Evolutionary conservation across 2,888 invertebrate species (phyloP).

Genomic region (Nipponacmea schrenckii): DNA sequence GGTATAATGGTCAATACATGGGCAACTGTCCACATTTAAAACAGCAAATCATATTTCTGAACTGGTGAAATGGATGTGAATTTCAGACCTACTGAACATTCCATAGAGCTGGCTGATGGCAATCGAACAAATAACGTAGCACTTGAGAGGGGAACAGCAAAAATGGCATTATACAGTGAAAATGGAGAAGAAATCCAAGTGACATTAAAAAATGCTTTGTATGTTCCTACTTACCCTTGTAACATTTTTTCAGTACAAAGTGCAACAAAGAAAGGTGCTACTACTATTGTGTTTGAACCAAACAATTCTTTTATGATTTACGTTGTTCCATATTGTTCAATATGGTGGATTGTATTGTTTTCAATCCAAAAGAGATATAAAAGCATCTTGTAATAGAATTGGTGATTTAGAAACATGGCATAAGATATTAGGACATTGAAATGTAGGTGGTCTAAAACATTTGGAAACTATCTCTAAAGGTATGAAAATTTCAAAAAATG

Average conservation of each 20-base stretch:
- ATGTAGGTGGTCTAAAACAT: too few species aligned
- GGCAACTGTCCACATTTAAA: too few species aligned
- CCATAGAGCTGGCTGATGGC: constrained; percentile 37
- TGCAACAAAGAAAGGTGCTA: constrained; percentile 28
- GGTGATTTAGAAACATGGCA: constrained; percentile 7
- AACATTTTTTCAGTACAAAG: constrained; percentile 39
- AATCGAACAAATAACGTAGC: constrained; percentile 26
- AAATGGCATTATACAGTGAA: constrained; percentile 18
- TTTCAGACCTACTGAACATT: constrained; percentile 28
- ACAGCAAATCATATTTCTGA: too few species aligned
- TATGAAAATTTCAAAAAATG: neutral
- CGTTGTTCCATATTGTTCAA: constrained; percentile 29
- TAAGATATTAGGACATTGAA: neutral
- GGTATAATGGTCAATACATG: too few species aligned
- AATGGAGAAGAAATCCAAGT: constrained; percentile 12
- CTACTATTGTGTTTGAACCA: constrained; percentile 24
- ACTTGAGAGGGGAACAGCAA: constrained; percentile 20
- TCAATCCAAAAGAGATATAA: neutral
- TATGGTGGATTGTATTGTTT: constrained; percentile 26
- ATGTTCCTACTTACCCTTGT: constrained; percentile 27
- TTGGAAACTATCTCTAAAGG: too few species aligned
- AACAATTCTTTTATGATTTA: constrained; percentile 11
- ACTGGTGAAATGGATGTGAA: constrained; percentile 5
- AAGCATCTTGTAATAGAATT: neutral
- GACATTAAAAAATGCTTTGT: constrained; percentile 29